Evolutionary conservation across 2,888 invertebrate genomes (phyloP), one percentile per base, ranked within the genome.

Genomic region (Endomychus coccineus): DNA sequence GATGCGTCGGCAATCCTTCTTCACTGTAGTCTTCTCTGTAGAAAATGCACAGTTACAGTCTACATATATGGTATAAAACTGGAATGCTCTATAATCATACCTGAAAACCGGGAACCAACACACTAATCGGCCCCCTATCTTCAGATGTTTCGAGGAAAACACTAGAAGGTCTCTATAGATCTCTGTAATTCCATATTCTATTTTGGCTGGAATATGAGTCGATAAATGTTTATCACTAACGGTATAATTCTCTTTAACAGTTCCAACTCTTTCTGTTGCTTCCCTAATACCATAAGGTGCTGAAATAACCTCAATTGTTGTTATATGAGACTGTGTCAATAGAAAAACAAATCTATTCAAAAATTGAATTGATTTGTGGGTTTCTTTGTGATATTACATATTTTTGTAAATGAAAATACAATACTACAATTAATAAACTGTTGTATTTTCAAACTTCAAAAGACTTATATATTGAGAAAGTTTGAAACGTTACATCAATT

Each of bases 211-310:
- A 55, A 85, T 77, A 59, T 90, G 90, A 21, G 76, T 76, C 6
- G 71, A 67, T 21, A 76, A 59, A 56, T 81, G 80, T 43, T 79
- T 73, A 15, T 79, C 77, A 4, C 75, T 73, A 7, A 86, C 72
- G 2, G 70, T 71, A 49, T 75, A 78, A 53, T 76, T 72, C 23
- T 71, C 68, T 46, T 72, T 71, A 22, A 51, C 58, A 4, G 81
- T 77, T 16, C 89, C 92, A 27, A 92, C 78, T 61, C 81, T 83
- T 65, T 88, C 88, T 0, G 89, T 87, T 1, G 94, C 78, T 69
- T 98, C 98, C 43, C 98, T 71, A 15, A 98, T 90, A 16, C 98
- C 98, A 69, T 98, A 98, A 0, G 98, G 98, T 13, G 97, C 96
- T 95, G 19, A 1, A 37, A 37, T 4, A 23, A 10, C 7, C 11